Evolutionary conservation across 2,113 vertebrate species (phyloP).

Genomic region (Gymnocephalus cernua): DNA sequence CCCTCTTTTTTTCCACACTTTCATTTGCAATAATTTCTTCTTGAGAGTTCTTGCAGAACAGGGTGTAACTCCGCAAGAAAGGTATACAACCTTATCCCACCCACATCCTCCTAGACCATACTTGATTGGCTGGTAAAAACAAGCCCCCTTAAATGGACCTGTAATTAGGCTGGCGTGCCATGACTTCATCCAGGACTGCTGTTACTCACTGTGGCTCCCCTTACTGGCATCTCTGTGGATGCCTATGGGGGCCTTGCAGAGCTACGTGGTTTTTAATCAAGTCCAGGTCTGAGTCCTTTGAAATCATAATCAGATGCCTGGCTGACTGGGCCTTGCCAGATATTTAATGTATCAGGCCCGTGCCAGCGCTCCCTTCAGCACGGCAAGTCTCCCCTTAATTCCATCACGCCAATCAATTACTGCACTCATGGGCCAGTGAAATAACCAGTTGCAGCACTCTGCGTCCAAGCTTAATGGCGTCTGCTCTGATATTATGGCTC

Average conservation of each 20-base stretch:
- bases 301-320: conserved; percentile 81
- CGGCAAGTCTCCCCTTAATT: conserved; percentile 67
- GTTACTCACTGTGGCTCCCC: conserved; percentile 46
- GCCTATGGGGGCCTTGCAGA: conserved; percentile 52
- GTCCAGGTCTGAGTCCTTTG: conserved; percentile 74
- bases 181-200: conserved; percentile 65
- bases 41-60: not conserved
- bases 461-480: conserved; percentile 36
- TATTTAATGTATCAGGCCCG: conserved; percentile 67
- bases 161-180: conserved; percentile 60
- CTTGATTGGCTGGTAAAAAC: conserved; percentile 57
- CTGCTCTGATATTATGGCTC: conserved; percentile 42
- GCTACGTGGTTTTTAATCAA: conserved; percentile 73
- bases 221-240: conserved; percentile 53
- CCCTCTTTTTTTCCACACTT: conserved; percentile 76
- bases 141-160: conserved; percentile 44
- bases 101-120: conserved; percentile 11
- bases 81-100: not conserved
- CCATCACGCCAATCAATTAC: conserved; percentile 78
- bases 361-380: conserved; percentile 67
- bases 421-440: conserved; percentile 53
- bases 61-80: conserved; percentile 7
- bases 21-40: conserved; percentile 39
- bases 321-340: conserved; percentile 66
- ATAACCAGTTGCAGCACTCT: conserved; percentile 60